Evolutionary conservation across 2,888 invertebrate species (phyloP), one percentile per base, ranked within the genome.

Genomic region (Hirtodrosophila cameraria): DNA sequence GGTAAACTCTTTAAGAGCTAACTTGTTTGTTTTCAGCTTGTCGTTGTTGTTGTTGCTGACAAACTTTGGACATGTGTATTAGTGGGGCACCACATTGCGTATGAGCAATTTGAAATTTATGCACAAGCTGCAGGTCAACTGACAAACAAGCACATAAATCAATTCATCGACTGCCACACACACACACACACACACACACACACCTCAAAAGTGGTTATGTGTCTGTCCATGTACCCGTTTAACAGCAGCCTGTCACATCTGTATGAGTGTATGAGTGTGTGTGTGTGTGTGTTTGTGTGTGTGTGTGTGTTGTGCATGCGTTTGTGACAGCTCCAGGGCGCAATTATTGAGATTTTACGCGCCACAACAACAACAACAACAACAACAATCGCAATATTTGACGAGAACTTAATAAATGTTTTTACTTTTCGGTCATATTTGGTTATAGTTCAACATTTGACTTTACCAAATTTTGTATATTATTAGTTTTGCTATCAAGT

Each of bases 81-180:
- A 68, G 63, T 62, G 41, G 25, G 12, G 27, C 28, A 16, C 31
- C 50, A 49, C 63, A 28, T 11, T 49, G 63, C 67, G 71, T 72
- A 62, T 62, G 55, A 23, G 62, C 28, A 58, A 70, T 75, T 73
- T 35, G 53, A 66, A 80, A 82, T 80, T 79, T 83, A 79, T 83
- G 83, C 80, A 79, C 68, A 83, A 79, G 76, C 69, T 80, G 74
- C 82, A 79, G 79, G 79, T 80, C 74, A 79, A 66, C 79, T 79
- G 67, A 66, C 62, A 79, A 79, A 74, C 79, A 82, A 76, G 67
- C 76, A 58, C 61, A 82, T 79, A 79, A 79, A 79, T 80, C 79
- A 79, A 83, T 83, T 83, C 80, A 80, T 82, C 83, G 83, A 66
- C 66, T 60, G 20, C 41, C 61, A 54, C 41, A 41, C 28, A 49